Conservation (phyloP, 2,888 invertebrate species). For the Arge pagana region DNA sequence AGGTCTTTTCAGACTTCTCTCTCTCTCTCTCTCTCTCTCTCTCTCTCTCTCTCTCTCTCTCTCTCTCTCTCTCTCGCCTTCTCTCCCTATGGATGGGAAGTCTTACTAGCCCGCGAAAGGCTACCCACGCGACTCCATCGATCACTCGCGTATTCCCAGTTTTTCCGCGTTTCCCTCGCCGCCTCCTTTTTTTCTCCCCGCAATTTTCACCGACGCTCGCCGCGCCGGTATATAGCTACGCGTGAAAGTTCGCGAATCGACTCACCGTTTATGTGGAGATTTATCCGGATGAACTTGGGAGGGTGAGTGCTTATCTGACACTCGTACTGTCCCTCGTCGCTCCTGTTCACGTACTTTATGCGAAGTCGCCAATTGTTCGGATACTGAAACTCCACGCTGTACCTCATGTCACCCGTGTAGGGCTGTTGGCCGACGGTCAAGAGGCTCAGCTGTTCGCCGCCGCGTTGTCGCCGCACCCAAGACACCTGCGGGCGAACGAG, state of each 20-base stretch:
- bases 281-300: constrained; percentile 60
- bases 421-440: constrained; percentile 71
- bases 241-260: no score
- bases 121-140: background rate
- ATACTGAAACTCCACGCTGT: constrained; percentile 60
- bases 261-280: constrained; percentile 60
- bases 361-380: constrained; percentile 63
- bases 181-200: background rate
- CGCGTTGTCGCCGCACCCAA: constrained; percentile 69
- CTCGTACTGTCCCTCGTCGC: constrained; percentile 62
- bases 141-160: constrained; percentile 7
- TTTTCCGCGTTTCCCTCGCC: constrained; percentile 14
- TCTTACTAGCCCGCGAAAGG: background rate
- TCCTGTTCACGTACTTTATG: constrained; percentile 59
- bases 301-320: constrained; percentile 63
- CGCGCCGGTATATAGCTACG: background rate
- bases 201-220: constrained; percentile 8
- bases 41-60: constrained; percentile 5
- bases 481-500: constrained; percentile 65
- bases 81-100: background rate
- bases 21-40: constrained; percentile 18
- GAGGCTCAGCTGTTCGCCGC: constrained; percentile 68
- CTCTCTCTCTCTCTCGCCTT: background rate
- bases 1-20: constrained; percentile 22
- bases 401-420: constrained; percentile 68